These are phyloP conservation scores for Kryptolebias ocellatus DNA, from an alignment of 2,797 vertebrate species.

Conservation along the genomic window DNA sequence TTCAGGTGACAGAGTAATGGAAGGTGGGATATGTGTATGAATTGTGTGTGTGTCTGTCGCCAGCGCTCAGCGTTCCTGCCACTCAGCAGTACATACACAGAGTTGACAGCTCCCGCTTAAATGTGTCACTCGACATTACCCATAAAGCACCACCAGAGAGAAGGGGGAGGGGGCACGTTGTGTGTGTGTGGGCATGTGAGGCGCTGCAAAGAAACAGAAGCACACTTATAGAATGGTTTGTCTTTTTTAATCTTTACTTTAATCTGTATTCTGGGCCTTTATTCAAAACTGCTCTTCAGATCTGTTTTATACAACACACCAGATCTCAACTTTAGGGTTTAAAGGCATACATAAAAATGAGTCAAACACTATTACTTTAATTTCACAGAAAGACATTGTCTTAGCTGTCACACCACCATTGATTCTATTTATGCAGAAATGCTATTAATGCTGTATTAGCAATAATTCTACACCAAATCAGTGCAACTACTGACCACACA, in stretches of 20 bases:
- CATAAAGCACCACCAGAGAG: conserved; percentile 63
- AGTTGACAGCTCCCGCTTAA: conserved; percentile 80
- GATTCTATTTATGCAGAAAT: neutral
- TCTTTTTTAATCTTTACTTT: conserved; percentile 3
- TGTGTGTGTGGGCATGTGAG: conserved; percentile 21
- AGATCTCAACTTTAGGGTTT: conserved; percentile 12
- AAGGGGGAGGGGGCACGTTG: conserved; percentile 15
- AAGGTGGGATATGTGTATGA: conserved; percentile 39
- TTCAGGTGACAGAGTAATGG: conserved; percentile 54
- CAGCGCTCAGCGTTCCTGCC: conserved; percentile 64
- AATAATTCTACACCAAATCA: neutral
- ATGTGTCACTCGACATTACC: conserved; percentile 82
- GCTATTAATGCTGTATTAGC: no score
- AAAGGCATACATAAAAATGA: neutral
- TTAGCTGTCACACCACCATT: neutral
- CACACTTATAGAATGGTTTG: conserved; percentile 5
- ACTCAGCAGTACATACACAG: conserved; percentile 71
- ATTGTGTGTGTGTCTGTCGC: conserved; percentile 38
- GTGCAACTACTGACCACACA: no score
- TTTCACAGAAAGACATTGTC: no score
- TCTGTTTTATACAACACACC: neutral
- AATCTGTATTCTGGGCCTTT: conserved; percentile 26
- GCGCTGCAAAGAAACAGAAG: conserved; percentile 24
- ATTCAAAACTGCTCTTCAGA: neutral
- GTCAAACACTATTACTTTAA: neutral